Base-by-base conservation (phyloP, 2,797 vertebrate genomes). In the Arrhamphus sclerolepis region DNA sequence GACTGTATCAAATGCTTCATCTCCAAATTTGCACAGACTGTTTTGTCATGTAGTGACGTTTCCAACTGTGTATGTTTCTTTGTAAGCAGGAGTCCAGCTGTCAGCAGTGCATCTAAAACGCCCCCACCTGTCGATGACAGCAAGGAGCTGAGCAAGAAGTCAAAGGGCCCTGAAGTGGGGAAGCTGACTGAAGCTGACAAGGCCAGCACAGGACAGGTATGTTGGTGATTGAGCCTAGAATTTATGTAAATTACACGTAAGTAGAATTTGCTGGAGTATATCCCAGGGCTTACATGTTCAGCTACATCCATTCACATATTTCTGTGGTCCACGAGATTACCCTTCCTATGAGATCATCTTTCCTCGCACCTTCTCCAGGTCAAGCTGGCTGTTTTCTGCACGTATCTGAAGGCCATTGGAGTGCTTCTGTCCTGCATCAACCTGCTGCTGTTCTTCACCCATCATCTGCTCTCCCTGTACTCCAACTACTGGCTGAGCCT, bases 401-500 rank as follows among this genome's bases (percentile, higher is more conserved):
- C 94, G n/a, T 99, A 99, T 72, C 87, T 97, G 90, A 97, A 93
- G 66, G 95, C 97, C 39, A 96, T 97, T 0, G 97, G 97, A 0
- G 74, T 95, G 17, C 77, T 78, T 6, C 84, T 98, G 50, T 95
- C 95, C 73, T 89, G 88, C 57, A 70, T 95, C 71, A 96, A 95
- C 70, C 63, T 96, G 71, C 72, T 97, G 77, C 91, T 98, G 13
- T 98, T 98, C 62, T 10, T 98, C 2, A 83, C 89, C 47, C 94
- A 97, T 78, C 93, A 98, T 13, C 13, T 93, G 3, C 79, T 95
- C 0, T 89, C 97, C 0, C 71, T 99, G 54, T 82, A 91, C 56
- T 97, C 97, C 55, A 98, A 98, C 91, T 98, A 96, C 75, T 99
- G 97, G 97, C 93, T 99, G 6, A 98, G 97, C 70, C 84, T 95